Base-by-base conservation (phyloP, 1,140 invertebrate species). In the Leguminivora glycinivorella region DNA sequence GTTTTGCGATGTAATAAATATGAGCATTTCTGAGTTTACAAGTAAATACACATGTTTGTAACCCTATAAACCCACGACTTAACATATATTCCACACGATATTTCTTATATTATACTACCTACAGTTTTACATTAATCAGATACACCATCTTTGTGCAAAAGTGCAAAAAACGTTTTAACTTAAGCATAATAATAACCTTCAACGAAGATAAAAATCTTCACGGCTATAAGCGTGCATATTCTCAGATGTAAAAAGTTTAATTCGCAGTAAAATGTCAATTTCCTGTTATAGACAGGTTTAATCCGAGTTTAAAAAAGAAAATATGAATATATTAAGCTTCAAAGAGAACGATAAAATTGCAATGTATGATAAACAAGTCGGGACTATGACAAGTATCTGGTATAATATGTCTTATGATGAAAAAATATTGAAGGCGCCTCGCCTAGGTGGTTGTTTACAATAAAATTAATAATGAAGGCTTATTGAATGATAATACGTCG, bases 171-270 rank as follows among this genome's bases (percentile, higher is more conserved):
- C 14, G 14, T n/a, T 47, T n/a, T 47, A 47, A 47, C 43, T 47
- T 52, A 22, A 22, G 7, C n/a, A 52, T 47, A 52, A 52, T 52
- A 52, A 52, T 10, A 52, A 52, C 47, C 47, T 52, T 22, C 9
- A 19, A 6, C 0, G 17, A 43, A 22, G 47, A 52, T 52, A 52
- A 52, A 52, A 7, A 52, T 52, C 47, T 22, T 52, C 47, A 52
- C 17, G 17, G 19, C 2, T 7, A 10, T 52, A 52, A 52, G 43
- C 7, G 2, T 52, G 14, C 47, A 52, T 52, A 52, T 52, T 52
- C 47, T 52, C 47, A 52, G 47, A 52, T 17, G 19, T 17, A 52
- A 52, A 52, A 52, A 52, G 47, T 52, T 52, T 52, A 52, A 52
- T 52, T 52, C 47, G 19, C 7, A 22, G 19, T 52, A 52, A 43